Percentiles rank a stretch among this genome's conserved stretches.
Conservation (phyloP, 53 echinoderm and acorn worm genomes). For the Mesocentrotus franciscanus region DNA sequence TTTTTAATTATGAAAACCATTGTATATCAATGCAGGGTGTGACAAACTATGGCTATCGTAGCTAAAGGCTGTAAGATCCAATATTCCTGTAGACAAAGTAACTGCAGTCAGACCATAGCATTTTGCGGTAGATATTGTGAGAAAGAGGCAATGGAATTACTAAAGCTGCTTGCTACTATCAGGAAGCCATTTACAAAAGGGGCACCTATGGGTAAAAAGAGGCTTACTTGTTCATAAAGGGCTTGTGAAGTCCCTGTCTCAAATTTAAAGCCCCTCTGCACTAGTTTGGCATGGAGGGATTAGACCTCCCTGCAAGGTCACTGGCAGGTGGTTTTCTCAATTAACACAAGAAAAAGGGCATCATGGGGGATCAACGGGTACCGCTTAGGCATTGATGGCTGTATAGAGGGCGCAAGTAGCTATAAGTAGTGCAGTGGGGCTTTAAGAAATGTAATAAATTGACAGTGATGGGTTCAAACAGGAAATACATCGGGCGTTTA, state of each 20-base stretch:
- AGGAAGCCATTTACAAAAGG: not conserved
- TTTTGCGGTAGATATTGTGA: not conserved
- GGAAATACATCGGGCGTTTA: not conserved
- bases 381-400: no score
- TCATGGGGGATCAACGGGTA: no score
- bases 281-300: no score
- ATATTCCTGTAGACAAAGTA: not conserved
- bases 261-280: no score
- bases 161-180: not conserved
- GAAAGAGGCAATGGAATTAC: not conserved
- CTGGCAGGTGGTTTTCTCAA: no score
- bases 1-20: not conserved
- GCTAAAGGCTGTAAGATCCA: not conserved
- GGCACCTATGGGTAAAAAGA: no score
- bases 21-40: constrained; percentile 47
- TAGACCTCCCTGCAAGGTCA: no score
- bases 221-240: not conserved
- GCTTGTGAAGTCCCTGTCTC: not conserved
- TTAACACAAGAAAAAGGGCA: no score
- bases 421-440: no score
- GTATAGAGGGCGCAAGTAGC: no score
- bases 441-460: not conserved
- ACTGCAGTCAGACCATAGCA: not conserved
- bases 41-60: constrained; percentile 16
- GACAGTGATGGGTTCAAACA: not conserved